Conservation (phyloP, 2,113 vertebrate genomes). For the Pycnonotus jocosus region DNA sequence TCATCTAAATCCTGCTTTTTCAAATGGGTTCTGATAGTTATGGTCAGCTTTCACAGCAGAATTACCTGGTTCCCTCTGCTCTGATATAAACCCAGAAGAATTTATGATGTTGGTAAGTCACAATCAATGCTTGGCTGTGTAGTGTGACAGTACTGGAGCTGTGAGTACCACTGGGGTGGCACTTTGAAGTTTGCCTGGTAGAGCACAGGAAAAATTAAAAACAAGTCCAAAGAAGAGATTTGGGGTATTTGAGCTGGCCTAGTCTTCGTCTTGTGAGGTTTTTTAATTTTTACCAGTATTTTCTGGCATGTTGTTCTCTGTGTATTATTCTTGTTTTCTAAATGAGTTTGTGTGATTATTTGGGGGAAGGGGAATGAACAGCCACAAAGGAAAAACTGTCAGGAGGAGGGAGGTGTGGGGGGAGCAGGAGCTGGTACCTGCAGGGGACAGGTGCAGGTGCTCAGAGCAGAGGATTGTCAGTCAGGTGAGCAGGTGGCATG, state of each 20-base stretch:
- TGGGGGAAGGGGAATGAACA: not conserved
- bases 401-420: not conserved
- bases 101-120: not conserved
- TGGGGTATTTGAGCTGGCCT: not conserved
- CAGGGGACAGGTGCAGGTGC: not conserved
- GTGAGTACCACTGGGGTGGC: not conserved
- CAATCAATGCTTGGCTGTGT: not conserved
- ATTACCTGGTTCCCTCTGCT: not conserved
- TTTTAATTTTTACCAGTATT: not conserved
- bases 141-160: not conserved
- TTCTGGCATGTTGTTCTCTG: not conserved
- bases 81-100: not conserved
- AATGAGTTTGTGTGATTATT: not conserved
- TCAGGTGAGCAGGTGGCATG: not conserved
- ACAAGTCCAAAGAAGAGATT: not conserved
- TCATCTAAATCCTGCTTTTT: not conserved
- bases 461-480: not conserved
- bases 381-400: not conserved
- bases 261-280: not conserved
- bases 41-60: not conserved
- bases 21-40: not conserved
- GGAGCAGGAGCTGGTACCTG: not conserved
- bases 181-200: not conserved
- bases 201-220: not conserved
- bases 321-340: not conserved